These are phyloP conservation scores for Blera fallax DNA, from an alignment of 2,888 invertebrate genomes.

Conservation along the genomic window DNA sequence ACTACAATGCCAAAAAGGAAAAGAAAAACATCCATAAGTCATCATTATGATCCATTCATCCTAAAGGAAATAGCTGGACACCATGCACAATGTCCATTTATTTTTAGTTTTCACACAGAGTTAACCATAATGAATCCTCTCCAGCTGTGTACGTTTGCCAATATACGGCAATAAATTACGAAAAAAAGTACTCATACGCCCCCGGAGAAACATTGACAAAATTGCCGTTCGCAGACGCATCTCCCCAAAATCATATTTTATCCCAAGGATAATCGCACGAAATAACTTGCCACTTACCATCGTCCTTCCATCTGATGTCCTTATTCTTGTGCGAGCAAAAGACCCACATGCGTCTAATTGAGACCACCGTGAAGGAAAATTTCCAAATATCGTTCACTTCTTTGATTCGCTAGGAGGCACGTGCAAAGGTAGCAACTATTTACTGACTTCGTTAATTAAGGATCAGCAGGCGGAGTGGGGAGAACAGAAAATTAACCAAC, in stretches of 20 bases:
- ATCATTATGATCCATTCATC: constrained; percentile 6
- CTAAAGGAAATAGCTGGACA: neutral
- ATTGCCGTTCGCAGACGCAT: neutral
- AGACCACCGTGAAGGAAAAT: constrained; percentile 5
- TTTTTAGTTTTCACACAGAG: neutral
- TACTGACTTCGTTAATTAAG: neutral
- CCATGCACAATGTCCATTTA: neutral
- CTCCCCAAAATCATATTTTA: neutral
- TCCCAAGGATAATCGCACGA: neutral
- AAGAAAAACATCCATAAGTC: neutral
- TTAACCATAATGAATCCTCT: neutral
- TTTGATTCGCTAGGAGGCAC: neutral
- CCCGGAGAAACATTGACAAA: neutral
- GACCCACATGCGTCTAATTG: constrained; percentile 6
- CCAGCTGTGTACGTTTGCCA: neutral
- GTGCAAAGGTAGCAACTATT: constrained; percentile 6
- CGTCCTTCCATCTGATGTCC: neutral
- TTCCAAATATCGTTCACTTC: neutral
- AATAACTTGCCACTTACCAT: neutral
- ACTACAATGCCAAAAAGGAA: neutral
- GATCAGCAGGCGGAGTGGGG: neutral
- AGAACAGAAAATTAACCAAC: neutral
- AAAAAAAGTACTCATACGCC: constrained; percentile 5
- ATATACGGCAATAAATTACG: constrained; percentile 9
- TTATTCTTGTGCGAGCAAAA: neutral